These are phyloP conservation scores for Drosophila miranda DNA, from an alignment of 1,140 invertebrate species.

Conservation along the genomic window DNA sequence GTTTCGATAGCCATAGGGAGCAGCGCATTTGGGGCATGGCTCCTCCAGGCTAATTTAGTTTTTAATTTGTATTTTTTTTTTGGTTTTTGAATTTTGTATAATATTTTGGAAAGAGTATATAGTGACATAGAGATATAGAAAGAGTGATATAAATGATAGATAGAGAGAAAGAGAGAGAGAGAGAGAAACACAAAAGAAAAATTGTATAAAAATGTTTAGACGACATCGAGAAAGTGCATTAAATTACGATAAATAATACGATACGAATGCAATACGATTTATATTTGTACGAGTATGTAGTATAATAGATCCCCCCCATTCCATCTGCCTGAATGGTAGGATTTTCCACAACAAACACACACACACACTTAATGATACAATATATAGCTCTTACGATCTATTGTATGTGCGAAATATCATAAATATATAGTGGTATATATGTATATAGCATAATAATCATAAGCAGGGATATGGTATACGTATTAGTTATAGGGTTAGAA, in stretches of 20 bases:
- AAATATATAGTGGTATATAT: not conserved
- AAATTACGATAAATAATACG: conserved; percentile 41
- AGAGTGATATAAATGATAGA: conserved; percentile 43
- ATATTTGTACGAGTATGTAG: conserved; percentile 21
- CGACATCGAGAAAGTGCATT: conserved; percentile 34
- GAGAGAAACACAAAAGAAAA: conserved; percentile 42
- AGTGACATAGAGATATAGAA: conserved; percentile 29
- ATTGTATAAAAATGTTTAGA: conserved; percentile 23
- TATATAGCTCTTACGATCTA: not conserved
- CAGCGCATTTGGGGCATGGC: conserved; percentile 87
- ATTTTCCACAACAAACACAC: not conserved
- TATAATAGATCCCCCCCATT: conserved; percentile 16
- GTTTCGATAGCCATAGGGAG: conserved; percentile 97
- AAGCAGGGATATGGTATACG: not conserved
- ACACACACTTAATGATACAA: conserved; percentile 16
- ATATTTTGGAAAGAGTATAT: conserved; percentile 16
- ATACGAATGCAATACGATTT: conserved; percentile 26
- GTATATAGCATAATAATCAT: not conserved
- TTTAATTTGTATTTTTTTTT: conserved; percentile 20
- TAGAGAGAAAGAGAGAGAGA: conserved; percentile 53
- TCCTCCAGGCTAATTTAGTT: conserved; percentile 86
- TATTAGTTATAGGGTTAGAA: no score
- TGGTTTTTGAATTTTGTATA: conserved; percentile 26
- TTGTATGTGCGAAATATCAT: conserved; percentile 1
- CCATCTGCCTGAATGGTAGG: conserved; percentile 8